Percentiles rank a stretch among this genome's conserved stretches.
These are phyloP conservation scores for Coelogynopora nodosa DNA, from an alignment of 2,888 invertebrate species.

Conservation along the genomic window DNA sequence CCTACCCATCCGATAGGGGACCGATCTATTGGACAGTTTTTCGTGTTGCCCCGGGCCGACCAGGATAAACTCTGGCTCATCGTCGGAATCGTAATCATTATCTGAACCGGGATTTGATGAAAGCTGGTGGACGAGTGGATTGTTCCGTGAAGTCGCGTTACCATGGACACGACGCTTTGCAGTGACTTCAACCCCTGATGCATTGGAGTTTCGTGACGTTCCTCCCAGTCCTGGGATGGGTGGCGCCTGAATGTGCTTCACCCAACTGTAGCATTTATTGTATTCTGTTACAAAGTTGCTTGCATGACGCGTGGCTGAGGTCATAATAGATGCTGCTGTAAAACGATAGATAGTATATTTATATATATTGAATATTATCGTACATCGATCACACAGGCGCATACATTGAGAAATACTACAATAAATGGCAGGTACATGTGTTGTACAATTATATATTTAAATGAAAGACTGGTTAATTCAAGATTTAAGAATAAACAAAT, in stretches of 20 bases:
- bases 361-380: too few relatives aligned
- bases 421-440: too few relatives aligned
- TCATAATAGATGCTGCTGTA: too few relatives aligned
- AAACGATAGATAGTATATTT: too few relatives aligned
- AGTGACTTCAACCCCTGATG: neutral
- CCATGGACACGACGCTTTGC: neutral
- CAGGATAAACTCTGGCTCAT: neutral
- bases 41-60: neutral
- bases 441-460: too few relatives aligned
- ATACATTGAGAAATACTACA: too few relatives aligned
- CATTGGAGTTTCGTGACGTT: neutral
- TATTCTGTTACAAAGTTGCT: constrained; percentile 4
- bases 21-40: neutral
- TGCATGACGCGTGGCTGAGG: too few relatives aligned
- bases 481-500: too few relatives aligned
- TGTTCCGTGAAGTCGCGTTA: neutral
- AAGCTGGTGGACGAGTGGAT: neutral
- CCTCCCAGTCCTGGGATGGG: neutral
- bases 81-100: neutral
- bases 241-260: neutral
- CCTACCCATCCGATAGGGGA: neutral
- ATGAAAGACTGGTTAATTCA: too few relatives aligned
- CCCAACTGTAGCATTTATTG: neutral
- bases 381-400: too few relatives aligned
- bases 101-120: neutral